phyloP scores from a whole-genome alignment of 2,797 vertebrate genomes.

The Apodemus agrarius region DNA sequence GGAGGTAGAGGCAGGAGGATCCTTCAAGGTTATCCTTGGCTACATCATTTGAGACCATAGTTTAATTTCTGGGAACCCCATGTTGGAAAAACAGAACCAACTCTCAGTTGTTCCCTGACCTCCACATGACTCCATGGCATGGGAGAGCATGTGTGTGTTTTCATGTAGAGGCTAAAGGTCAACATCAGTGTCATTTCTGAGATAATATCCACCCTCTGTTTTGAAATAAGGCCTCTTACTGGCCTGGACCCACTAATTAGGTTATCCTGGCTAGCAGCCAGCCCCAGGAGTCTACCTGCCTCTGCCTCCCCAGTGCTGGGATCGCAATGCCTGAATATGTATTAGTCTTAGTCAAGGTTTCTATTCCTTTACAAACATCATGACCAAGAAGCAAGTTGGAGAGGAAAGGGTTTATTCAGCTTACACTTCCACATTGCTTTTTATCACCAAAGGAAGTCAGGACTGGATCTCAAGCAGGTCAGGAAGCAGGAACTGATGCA shows the following conservation, averaged over 20 bases:
- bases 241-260: neutral
- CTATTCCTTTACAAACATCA: too few relatives aligned
- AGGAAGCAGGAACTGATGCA: too few relatives aligned
- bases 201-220: neutral
- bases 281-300: neutral
- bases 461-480: too few relatives aligned
- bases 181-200: neutral
- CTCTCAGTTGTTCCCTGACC: neutral
- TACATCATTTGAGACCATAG: neutral
- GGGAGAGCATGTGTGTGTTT: neutral
- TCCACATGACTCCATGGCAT: too few relatives aligned
- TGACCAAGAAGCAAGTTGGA: too few relatives aligned
- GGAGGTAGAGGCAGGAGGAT: neutral
- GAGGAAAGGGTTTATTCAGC: too few relatives aligned
- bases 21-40: neutral
- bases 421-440: too few relatives aligned
- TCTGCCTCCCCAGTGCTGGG: neutral
- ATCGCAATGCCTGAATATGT: neutral
- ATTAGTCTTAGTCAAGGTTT: too few relatives aligned
- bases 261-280: neutral
- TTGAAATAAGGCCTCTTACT: neutral
- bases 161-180: neutral
- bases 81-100: neutral
- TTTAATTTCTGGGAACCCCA: neutral
- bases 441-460: too few relatives aligned